These are phyloP conservation scores for Drosophila pseudoobscura DNA, from an alignment of 1,140 invertebrate genomes.

Conservation along the genomic window DNA sequence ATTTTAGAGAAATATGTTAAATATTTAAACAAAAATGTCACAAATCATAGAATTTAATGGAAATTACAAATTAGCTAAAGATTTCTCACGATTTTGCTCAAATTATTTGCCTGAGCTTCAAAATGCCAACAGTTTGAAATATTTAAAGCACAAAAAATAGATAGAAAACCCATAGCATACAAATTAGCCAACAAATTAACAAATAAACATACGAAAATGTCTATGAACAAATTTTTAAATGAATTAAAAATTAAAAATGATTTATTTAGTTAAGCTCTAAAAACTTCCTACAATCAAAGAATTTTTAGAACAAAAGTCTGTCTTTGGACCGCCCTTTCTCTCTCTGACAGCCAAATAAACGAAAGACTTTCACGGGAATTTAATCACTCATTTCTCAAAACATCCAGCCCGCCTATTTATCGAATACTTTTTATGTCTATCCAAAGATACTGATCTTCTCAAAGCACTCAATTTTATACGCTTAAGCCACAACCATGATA, in stretches of 20 bases:
- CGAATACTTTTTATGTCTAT: slow-evolving; percentile 5
- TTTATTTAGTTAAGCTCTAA: slow-evolving; percentile 9
- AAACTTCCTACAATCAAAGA: neutral
- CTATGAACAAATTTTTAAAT: slow-evolving; percentile 5
- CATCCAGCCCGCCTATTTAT: slow-evolving; percentile 38
- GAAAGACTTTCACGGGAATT: slow-evolving; percentile 4
- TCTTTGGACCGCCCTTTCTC: slow-evolving; percentile 5
- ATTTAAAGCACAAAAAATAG: slow-evolving; percentile 15
- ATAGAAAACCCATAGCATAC: slow-evolving; percentile 15
- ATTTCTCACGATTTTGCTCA: too few relatives aligned
- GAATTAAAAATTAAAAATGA: slow-evolving; percentile 12
- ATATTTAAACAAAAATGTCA: neutral
- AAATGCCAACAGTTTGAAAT: neutral
- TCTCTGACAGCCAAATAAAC: slow-evolving; percentile 9
- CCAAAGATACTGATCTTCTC: slow-evolving; percentile 16
- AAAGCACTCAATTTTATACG: neutral
- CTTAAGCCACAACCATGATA: slow-evolving; percentile 2
- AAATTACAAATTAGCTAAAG: too few relatives aligned
- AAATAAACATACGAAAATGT: slow-evolving; percentile 4
- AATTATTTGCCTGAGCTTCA: slow-evolving; percentile 10
- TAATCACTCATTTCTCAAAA: slow-evolving; percentile 1
- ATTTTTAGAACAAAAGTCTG: slow-evolving; percentile 10
- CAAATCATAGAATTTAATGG: too few relatives aligned
- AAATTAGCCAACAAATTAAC: slow-evolving; percentile 6
- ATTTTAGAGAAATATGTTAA: neutral